Base-by-base conservation (phyloP, 2,797 vertebrate genomes). In the Thunnus albacares region DNA sequence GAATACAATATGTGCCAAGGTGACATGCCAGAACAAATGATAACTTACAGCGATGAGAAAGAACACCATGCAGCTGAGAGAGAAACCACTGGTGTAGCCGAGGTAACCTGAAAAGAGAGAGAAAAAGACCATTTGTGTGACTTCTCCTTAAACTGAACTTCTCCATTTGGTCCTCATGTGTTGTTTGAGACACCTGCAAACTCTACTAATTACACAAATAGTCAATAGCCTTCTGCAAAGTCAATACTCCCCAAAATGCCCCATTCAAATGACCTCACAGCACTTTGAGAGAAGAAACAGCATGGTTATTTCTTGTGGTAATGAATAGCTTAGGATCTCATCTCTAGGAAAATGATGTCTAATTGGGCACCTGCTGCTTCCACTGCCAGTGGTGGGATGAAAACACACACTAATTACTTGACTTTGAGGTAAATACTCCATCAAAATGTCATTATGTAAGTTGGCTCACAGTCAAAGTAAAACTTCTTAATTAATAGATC, bases 1-100 rank as follows among this genome's bases (percentile, higher is more conserved):
- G 67, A 57, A 53, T 22, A 77, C 33, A 56, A 62, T 24, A 49
- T 75, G 81, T 75, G 80, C 72, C 71, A 77, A 81, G 28, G 67
- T 53, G 61, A 64, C 80, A 75, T 77, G 80, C 67, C 68, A 82
- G 71, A 84, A 71, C 75, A 85, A 83, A 77, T 68, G 28, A 17
- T 28, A 56, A 96, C 98, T 96, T 95, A 99, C 98, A 28, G 97
- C 96, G 60, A 93, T 92, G 74, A 99, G 96, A 90, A 99, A 99
- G 95, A 99, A 99, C 81, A 97, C 96, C 98, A 99, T 99, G 91
- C 98, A 99, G 94, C 97, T 97, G 85, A 99, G 97, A 13, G 98
- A 99, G 93, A 99, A 99, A 20, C 98, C 98, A 0, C 98, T 99
- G 92, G 97, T 94, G 10, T 99, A 99, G 73, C 98, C 98, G 1